Evolutionary conservation across 2,797 vertebrate genomes (phyloP).

Genomic region (Potorous gilbertii): DNA sequence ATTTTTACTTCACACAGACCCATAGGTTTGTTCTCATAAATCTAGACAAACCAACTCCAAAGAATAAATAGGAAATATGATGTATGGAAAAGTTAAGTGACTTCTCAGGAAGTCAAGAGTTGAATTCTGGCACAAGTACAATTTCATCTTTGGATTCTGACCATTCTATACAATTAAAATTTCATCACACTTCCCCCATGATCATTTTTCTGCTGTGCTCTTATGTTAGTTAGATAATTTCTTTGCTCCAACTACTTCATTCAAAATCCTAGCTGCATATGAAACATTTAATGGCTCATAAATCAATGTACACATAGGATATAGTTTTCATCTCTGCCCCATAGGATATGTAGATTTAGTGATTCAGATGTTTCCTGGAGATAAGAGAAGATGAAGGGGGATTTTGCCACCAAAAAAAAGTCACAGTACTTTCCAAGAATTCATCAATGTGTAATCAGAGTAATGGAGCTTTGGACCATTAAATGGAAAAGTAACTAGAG

Average conservation of each 20-base stretch:
- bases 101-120: constrained; percentile 44
- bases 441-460: not conserved
- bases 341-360: constrained; percentile 38
- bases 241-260: constrained; percentile 60
- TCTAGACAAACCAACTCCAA: not conserved
- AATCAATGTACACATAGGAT: constrained; percentile 58
- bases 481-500: constrained; percentile 47
- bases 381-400: constrained; percentile 33
- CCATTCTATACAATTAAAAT: constrained; percentile 78
- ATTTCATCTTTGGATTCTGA: constrained; percentile 66
- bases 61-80: constrained; percentile 40
- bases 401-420: constrained; percentile 52
- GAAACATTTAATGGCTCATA: constrained; percentile 72
- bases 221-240: constrained; percentile 37
- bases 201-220: constrained; percentile 56
- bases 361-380: constrained; percentile 27
- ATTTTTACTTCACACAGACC: not conserved
- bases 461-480: not conserved
- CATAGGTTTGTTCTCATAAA: not conserved
- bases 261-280: constrained; percentile 69
- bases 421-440: constrained; percentile 45
- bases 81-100: constrained; percentile 17
- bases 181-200: constrained; percentile 64
- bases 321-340: constrained; percentile 34
- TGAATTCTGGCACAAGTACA: constrained; percentile 50